These are phyloP conservation scores for Porites australiensis DNA, from an alignment of 64 coral and sea anemone genomes.

Conservation along the genomic window DNA sequence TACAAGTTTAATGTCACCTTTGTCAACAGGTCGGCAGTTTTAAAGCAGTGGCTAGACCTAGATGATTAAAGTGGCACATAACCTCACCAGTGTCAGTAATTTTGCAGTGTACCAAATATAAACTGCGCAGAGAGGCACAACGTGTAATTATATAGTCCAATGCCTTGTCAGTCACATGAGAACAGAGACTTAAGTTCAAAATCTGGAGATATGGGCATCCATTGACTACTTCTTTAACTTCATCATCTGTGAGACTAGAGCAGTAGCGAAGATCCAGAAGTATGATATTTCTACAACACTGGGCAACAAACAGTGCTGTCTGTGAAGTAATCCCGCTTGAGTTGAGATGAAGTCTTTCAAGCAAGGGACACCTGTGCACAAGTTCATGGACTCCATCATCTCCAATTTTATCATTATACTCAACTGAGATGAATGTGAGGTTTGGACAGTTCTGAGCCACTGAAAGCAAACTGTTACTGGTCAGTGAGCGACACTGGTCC, in stretches of 20 bases:
- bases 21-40: too few relatives aligned
- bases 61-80: not conserved
- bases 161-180: slow-evolving; percentile 83
- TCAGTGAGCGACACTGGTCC: slow-evolving; percentile 89
- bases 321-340: slow-evolving; percentile 84
- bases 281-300: slow-evolving; percentile 59
- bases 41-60: too few relatives aligned
- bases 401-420: slow-evolving; percentile 66
- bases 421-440: slow-evolving; percentile 75
- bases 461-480: slow-evolving; percentile 65
- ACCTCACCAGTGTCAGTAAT: slow-evolving; percentile 89
- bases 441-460: slow-evolving; percentile 77
- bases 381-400: slow-evolving; percentile 85
- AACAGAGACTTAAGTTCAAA: slow-evolving; percentile 93
- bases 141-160: slow-evolving; percentile 57
- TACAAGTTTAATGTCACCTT: too few relatives aligned
- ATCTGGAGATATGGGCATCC: slow-evolving; percentile 54
- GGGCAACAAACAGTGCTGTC: slow-evolving; percentile 62
- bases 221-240: slow-evolving; percentile 66
- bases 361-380: slow-evolving; percentile 69
- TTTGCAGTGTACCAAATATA: slow-evolving; percentile 92
- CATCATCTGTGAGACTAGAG: slow-evolving; percentile 67
- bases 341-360: slow-evolving; percentile 81
- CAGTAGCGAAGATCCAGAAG: slow-evolving; percentile 83
- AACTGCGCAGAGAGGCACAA: slow-evolving; percentile 68